Conservation (phyloP, 2,888 invertebrate species). For the Nomada lathburiana region DNA sequence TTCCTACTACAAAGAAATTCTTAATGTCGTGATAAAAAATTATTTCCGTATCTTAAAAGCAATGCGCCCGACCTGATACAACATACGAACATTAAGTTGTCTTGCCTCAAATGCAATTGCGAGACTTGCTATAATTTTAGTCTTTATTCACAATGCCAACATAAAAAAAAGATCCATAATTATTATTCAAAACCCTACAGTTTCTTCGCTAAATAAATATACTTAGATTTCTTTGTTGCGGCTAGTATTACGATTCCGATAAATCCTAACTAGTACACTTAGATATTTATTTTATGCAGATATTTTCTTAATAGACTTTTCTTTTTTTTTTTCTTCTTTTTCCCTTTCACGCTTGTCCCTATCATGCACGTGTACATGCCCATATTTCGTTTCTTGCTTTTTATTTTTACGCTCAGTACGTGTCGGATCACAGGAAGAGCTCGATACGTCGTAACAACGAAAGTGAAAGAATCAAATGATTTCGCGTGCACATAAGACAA, state of each 20-base stretch:
- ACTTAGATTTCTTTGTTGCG: constrained; percentile 60
- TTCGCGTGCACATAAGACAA: constrained; percentile 55
- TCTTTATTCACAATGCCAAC: constrained; percentile 64
- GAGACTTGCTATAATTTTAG: constrained; percentile 51
- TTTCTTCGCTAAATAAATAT: constrained; percentile 65
- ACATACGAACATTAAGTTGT: constrained; percentile 56
- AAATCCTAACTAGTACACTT: constrained; percentile 72
- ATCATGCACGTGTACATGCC: constrained; percentile 56
- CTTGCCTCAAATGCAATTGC: constrained; percentile 55
- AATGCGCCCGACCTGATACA: constrained; percentile 48
- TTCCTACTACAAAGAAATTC: constrained; percentile 14
- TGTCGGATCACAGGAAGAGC: constrained; percentile 60
- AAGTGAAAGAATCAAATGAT: constrained; percentile 30
- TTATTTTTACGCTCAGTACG: background rate
- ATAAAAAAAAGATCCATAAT: constrained; percentile 58
- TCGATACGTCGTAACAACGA: constrained; percentile 42
- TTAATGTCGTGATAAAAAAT: background rate
- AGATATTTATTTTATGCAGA: constrained; percentile 65
- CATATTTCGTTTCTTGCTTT: constrained; percentile 19
- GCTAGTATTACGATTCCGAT: constrained; percentile 64
- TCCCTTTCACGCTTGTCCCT: constrained; percentile 33
- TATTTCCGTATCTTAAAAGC: constrained; percentile 53
- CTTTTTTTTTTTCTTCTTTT: constrained; percentile 2
- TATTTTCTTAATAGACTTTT: constrained; percentile 49
- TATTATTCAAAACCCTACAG: constrained; percentile 51